Percentiles rank a stretch among this genome's conserved stretches.
phyloP scores from a whole-genome alignment of 1,140 invertebrate genomes.

The Caenorhabditis tropicalis region DNA sequence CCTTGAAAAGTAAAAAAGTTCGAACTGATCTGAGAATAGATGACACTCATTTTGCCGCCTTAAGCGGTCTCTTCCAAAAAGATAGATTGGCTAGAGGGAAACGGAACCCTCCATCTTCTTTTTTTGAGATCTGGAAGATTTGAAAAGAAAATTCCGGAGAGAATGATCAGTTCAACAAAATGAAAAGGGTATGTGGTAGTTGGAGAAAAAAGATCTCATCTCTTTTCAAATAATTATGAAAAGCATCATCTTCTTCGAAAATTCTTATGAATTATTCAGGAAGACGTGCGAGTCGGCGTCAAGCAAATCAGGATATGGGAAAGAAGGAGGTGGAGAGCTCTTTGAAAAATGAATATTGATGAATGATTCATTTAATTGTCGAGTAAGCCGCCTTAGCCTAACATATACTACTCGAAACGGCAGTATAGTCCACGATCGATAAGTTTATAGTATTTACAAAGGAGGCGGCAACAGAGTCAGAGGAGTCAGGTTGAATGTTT shows the following conservation, averaged over 20 bases:
- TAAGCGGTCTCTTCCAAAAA: background rate
- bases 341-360: slow-evolving; percentile 14
- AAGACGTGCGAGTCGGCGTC: background rate
- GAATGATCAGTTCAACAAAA: background rate
- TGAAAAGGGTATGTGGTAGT: background rate
- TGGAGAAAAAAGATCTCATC: background rate
- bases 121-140: background rate
- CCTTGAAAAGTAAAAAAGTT: slow-evolving; percentile 9
- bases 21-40: slow-evolving; percentile 36
- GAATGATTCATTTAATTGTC: slow-evolving; percentile 27
- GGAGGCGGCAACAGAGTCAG: slow-evolving; percentile 26
- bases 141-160: background rate
- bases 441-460: slow-evolving; percentile 36
- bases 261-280: slow-evolving; percentile 3
- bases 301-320: background rate
- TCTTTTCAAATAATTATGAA: background rate
- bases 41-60: background rate
- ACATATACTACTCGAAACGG: background rate
- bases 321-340: background rate
- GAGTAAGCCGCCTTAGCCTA: background rate
- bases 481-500: slow-evolving; percentile 43
- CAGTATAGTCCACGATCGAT: background rate
- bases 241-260: background rate
- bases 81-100: background rate
- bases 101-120: background rate